Conservation (phyloP, 1,140 invertebrate species). For the Drosophila punjabiensis region DNA sequence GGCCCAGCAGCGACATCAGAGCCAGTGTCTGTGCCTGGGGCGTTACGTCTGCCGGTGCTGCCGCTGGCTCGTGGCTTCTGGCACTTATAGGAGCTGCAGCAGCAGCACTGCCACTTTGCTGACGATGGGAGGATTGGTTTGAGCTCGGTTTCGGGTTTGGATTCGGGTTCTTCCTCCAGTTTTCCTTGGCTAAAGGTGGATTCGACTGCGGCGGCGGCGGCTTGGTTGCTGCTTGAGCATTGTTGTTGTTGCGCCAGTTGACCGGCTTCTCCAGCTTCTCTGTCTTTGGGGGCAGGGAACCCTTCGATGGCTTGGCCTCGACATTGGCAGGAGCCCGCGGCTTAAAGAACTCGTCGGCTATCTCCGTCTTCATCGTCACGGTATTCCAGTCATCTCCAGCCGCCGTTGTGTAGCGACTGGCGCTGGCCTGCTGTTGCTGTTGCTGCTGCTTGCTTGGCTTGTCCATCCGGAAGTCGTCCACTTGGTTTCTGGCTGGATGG, state of each 20-base stretch:
- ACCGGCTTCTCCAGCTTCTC: neutral
- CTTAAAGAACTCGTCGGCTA: constrained; percentile 48
- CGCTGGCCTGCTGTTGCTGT: constrained; percentile 3
- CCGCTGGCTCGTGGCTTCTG: neutral
- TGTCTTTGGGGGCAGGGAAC: no score
- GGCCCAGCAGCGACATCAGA: constrained; percentile 51
- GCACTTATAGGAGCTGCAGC: no score
- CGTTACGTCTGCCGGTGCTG: neutral
- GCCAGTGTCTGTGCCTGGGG: constrained; percentile 53
- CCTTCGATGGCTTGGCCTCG: neutral
- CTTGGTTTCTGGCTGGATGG: neutral
- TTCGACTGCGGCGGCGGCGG: neutral
- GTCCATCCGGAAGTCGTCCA: neutral
- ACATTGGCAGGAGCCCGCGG: neutral
- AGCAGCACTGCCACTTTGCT: constrained; percentile 11
- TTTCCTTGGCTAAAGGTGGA: neutral
- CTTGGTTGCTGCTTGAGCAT: neutral
- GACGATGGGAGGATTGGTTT: neutral
- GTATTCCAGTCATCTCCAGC: constrained; percentile 20
- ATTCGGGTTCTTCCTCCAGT: constrained; percentile 5
- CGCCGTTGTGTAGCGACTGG: constrained; percentile 43
- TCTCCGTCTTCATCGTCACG: constrained; percentile 60
- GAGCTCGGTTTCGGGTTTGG: neutral
- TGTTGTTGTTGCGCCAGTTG: constrained; percentile 27
- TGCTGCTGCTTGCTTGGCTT: neutral